These are phyloP conservation scores for Torymus aiolomorphi DNA, from an alignment of 2,888 invertebrate species.

Conservation along the genomic window DNA sequence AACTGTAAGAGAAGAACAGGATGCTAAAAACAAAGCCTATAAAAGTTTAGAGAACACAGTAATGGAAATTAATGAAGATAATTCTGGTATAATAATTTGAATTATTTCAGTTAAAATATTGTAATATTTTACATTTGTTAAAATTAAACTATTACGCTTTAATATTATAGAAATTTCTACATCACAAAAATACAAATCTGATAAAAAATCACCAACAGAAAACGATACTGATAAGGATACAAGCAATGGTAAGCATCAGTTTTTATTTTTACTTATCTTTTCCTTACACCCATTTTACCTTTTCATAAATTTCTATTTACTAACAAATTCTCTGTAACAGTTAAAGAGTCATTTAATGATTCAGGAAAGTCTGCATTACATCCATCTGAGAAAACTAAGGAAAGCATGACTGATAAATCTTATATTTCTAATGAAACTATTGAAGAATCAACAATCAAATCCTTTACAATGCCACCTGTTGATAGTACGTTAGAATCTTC, in stretches of 20 bases:
- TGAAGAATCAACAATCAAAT: slow-evolving; percentile 39
- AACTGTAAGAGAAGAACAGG: slow-evolving; percentile 64
- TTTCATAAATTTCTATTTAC: slow-evolving; percentile 32
- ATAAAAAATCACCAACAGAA: slow-evolving; percentile 12
- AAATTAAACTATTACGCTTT: not conserved
- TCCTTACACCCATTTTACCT: not conserved
- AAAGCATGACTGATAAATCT: slow-evolving; percentile 44
- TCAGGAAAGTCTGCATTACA: slow-evolving; percentile 42
- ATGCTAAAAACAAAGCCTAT: slow-evolving; percentile 21
- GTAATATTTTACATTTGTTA: not conserved
- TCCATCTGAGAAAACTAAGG: slow-evolving; percentile 40
- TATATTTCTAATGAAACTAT: slow-evolving; percentile 47
- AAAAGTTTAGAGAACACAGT: slow-evolving; percentile 45
- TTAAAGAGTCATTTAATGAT: slow-evolving; percentile 55
- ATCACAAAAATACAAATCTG: slow-evolving; percentile 28
- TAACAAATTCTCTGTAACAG: slow-evolving; percentile 55
- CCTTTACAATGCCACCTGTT: slow-evolving; percentile 13
- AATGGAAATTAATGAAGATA: slow-evolving; percentile 40
- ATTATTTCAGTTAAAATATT: not conserved
- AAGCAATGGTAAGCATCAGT: slow-evolving; percentile 24
- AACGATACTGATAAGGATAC: slow-evolving; percentile 14
- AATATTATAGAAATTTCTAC: slow-evolving; percentile 26
- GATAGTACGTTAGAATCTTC: slow-evolving; percentile 33
- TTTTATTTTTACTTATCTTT: slow-evolving; percentile 17
- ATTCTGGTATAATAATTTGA: slow-evolving; percentile 34